These are phyloP conservation scores for Panulirus ornatus DNA, from an alignment of 1,140 invertebrate genomes.

Conservation along the genomic window DNA sequence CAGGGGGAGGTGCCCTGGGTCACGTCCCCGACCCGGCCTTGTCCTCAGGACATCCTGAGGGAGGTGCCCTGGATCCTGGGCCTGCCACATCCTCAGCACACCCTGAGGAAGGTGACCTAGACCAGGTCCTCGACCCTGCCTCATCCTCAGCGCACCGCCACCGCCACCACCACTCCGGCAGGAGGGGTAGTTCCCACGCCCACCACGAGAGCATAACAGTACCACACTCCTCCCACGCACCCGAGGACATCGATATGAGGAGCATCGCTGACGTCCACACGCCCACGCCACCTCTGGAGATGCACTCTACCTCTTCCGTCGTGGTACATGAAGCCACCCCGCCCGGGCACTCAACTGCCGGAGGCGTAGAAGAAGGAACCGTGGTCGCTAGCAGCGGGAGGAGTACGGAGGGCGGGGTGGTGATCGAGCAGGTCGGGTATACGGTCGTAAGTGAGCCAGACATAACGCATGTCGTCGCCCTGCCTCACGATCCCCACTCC, in stretches of 20 bases:
- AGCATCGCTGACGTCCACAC: not conserved
- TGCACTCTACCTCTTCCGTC: not conserved
- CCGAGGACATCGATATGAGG: not conserved
- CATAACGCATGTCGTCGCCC: not conserved
- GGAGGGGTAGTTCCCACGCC: not conserved
- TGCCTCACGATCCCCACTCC: not conserved
- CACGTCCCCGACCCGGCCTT: not conserved
- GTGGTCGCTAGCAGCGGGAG: not conserved
- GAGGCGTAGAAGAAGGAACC: not conserved
- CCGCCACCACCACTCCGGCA: conserved; percentile 24
- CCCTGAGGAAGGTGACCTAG: no score
- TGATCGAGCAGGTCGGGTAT: conserved; percentile 9
- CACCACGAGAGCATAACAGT: not conserved
- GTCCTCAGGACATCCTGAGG: not conserved
- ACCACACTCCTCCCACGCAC: not conserved
- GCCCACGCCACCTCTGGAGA: not conserved
- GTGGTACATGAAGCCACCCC: not conserved
- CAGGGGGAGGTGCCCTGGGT: no score
- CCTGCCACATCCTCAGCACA: not conserved
- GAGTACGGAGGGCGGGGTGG: not conserved
- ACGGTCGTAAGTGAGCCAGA: conserved; percentile 1
- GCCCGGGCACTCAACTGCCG: not conserved
- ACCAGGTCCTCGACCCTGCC: not conserved
- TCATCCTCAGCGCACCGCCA: not conserved
- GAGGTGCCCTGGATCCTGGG: no score